A percentile compares a stretch with the other conserved stretches of the same genome.
phyloP scores from a whole-genome alignment of 2,797 vertebrate genomes.

The Falco concolor region DNA sequence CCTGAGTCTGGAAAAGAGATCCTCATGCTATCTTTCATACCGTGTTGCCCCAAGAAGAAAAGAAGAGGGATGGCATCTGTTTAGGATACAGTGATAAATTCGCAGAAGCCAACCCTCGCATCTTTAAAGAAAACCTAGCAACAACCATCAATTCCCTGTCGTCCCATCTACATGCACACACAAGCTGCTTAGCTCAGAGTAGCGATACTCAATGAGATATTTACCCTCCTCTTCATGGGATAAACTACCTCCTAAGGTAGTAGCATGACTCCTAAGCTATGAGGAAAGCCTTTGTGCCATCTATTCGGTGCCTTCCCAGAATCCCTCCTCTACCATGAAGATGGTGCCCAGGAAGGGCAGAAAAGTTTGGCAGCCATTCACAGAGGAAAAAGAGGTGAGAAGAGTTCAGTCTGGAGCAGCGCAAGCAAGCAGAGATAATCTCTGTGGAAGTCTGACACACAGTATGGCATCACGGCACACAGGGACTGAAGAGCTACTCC shows the following conservation, averaged over 20 bases:
- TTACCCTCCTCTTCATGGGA: neutral
- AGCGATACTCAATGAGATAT: rapidly evolving
- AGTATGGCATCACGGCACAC: neutral
- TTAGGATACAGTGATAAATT: neutral
- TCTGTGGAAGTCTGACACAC: neutral
- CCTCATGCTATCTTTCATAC: neutral
- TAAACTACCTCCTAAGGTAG: neutral
- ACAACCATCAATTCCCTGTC: neutral
- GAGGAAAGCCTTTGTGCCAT: neutral
- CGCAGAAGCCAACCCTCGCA: rapidly evolving
- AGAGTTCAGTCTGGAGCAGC: neutral
- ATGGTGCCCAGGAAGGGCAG: neutral
- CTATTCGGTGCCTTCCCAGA: neutral
- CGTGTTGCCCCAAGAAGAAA: rapidly evolving
- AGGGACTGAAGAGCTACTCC: neutral
- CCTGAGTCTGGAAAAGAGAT: neutral
- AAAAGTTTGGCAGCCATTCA: neutral
- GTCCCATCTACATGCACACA: neutral
- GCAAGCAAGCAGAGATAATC: neutral
- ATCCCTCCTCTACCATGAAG: neutral
- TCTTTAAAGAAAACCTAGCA: neutral
- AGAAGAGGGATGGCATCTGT: neutral
- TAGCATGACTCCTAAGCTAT: neutral
- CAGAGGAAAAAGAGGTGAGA: neutral
- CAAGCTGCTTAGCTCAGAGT: neutral